A percentile compares a stretch with the other conserved stretches of the same genome.
Conservation (phyloP, 35 echinoderm and acorn worm species). For the Diadema setosum region DNA sequence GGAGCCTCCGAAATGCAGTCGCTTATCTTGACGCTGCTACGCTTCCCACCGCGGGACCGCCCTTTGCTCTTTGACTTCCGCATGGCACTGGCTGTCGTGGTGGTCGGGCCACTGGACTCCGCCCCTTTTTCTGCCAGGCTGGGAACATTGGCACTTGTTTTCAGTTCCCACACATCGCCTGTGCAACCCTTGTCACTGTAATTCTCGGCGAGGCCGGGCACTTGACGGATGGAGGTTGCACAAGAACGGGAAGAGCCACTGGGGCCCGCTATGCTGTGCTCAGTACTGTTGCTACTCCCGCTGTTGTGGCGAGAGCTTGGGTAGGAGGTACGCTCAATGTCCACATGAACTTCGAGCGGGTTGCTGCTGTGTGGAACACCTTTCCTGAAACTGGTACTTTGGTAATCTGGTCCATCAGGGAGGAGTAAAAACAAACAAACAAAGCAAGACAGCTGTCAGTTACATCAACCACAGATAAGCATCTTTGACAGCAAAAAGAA, state of each 20-base stretch:
- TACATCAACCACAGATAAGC: no score
- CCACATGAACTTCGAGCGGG: conserved; percentile 82
- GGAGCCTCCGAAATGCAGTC: conserved; percentile 56
- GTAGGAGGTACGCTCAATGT: conserved; percentile 46
- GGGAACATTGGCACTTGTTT: conserved; percentile 21
- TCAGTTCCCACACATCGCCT: conserved; percentile 78
- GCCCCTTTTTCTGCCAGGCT: background rate
- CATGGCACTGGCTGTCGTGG: background rate
- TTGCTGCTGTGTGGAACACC: background rate
- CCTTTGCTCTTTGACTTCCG: conserved; percentile 27
- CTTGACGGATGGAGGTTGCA: background rate
- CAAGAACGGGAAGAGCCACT: background rate
- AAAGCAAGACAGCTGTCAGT: no score
- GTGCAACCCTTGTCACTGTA: background rate
- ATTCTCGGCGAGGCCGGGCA: background rate
- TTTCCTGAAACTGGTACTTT: background rate
- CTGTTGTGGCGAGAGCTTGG: conserved; percentile 73
- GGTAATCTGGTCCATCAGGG: background rate
- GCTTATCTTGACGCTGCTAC: conserved; percentile 75
- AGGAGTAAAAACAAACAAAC: no score
- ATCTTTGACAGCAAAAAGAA: no score
- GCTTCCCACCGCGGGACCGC: conserved; percentile 39
- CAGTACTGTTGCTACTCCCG: conserved; percentile 74
- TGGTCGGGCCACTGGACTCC: background rate
- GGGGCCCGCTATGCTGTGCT: background rate